A percentile compares a stretch with the other conserved stretches of the same genome.
These are phyloP conservation scores for Miniopterus natalensis DNA, from an alignment of 2,113 vertebrate genomes.

Conservation along the genomic window DNA sequence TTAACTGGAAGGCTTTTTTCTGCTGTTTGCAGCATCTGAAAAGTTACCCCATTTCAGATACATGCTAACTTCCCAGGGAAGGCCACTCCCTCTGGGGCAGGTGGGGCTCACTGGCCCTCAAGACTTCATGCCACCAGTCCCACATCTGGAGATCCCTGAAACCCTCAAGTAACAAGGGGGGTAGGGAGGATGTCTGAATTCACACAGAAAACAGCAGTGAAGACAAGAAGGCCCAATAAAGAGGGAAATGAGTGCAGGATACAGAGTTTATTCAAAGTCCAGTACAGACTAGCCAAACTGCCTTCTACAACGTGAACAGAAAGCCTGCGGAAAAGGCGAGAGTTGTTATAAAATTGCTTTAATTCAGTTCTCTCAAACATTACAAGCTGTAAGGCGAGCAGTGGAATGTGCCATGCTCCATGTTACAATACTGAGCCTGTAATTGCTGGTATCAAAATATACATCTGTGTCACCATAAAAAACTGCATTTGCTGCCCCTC, in stretches of 20 bases:
- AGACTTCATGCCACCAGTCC: neutral
- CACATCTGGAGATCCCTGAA: neutral
- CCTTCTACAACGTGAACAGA: conserved; percentile 86
- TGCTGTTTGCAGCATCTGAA: neutral
- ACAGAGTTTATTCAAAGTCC: conserved; percentile 91
- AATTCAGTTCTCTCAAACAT: conserved; percentile 86
- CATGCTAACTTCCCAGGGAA: neutral
- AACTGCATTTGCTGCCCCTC: conserved; percentile 86
- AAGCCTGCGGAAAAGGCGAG: conserved; percentile 86
- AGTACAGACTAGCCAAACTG: conserved; percentile 87
- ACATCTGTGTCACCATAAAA: conserved; percentile 90
- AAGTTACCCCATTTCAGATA: neutral
- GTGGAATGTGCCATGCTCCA: conserved; percentile 83
- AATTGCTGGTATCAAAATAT: conserved; percentile 92
- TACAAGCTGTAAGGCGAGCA: conserved; percentile 87
- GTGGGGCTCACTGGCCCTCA: neutral
- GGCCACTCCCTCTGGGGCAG: neutral
- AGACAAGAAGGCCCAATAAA: conserved; percentile 79
- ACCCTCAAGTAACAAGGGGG: no score
- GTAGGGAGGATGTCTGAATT: no score
- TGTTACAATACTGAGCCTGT: conserved; percentile 90
- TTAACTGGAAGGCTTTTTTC: neutral
- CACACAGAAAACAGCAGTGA: conserved; percentile 74
- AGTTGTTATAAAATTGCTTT: conserved; percentile 90
- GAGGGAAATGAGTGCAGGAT: conserved; percentile 85